Percentiles rank a stretch among this genome's conserved stretches.
Conservation (phyloP, 2,888 invertebrate genomes). For the Aleiodes testaceus region DNA sequence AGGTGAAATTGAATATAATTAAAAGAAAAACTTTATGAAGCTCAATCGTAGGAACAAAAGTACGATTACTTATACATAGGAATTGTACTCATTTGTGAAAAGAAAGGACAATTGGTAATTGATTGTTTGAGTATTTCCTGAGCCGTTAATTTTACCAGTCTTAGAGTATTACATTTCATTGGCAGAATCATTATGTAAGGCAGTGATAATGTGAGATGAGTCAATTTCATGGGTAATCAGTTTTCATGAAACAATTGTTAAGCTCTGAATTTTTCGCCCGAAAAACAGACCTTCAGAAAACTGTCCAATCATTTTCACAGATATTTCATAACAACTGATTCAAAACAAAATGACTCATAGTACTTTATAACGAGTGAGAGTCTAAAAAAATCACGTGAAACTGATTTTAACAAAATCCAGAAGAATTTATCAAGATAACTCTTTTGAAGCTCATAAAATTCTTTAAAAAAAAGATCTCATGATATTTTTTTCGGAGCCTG, state of each 20-base stretch:
- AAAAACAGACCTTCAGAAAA: no score
- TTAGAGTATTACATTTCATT: neutral
- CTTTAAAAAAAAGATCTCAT: no score
- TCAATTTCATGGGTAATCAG: neutral
- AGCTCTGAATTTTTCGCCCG: no score
- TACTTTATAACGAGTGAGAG: no score
- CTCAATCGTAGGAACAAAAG: neutral
- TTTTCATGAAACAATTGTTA: neutral
- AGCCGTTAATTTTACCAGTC: constrained; percentile 22
- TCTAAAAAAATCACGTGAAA: no score
- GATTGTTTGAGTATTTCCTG: neutral
- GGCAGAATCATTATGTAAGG: neutral
- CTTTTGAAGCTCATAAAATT: no score
- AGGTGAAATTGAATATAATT: constrained; percentile 7
- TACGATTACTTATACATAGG: neutral
- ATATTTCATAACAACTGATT: no score
- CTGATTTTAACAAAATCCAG: no score
- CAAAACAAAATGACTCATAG: no score
- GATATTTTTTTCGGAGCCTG: no score
- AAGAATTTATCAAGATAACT: no score
- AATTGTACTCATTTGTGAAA: neutral
- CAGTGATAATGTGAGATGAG: neutral
- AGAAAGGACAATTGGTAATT: constrained; percentile 2
- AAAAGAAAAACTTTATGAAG: neutral
- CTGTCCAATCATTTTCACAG: no score